Evolutionary conservation across 37 sponge, comb jelly and placozoan genomes (phyloP).

Genomic region (Aplysina aerophoba): DNA sequence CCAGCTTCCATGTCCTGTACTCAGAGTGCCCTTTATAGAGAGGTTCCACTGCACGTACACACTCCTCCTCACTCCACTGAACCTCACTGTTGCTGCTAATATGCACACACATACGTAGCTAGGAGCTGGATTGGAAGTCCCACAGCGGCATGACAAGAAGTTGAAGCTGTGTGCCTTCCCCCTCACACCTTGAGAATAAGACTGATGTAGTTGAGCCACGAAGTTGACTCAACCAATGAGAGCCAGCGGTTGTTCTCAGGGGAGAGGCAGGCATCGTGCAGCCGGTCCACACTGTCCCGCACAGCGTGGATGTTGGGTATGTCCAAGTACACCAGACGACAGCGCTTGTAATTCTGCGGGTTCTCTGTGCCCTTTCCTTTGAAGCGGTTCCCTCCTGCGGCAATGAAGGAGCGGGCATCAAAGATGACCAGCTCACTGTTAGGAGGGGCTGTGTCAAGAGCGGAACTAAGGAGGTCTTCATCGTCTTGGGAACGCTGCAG

Average conservation of each 20-base stretch:
- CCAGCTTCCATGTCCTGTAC: too few relatives aligned
- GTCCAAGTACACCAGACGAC: slow-evolving; percentile 82
- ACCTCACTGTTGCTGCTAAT: background rate
- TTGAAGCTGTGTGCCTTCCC: too few relatives aligned
- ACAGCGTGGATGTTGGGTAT: slow-evolving; percentile 99
- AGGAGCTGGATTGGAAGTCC: background rate
- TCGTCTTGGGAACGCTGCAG: slow-evolving; percentile 73
- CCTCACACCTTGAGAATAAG: slow-evolving; percentile 81
- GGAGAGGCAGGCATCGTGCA: slow-evolving; percentile 70
- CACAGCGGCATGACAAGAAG: too few relatives aligned
- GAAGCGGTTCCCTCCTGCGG: slow-evolving; percentile 93
- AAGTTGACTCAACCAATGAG: slow-evolving; percentile 87
- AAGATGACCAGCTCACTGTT: slow-evolving; percentile 74
- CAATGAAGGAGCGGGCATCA: slow-evolving; percentile 89
- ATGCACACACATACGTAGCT: background rate
- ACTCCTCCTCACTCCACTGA: too few relatives aligned
- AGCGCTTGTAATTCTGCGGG: slow-evolving; percentile 66
- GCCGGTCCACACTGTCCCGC: slow-evolving; percentile 90
- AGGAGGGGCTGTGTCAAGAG: slow-evolving; percentile 49
- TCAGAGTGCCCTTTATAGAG: too few relatives aligned
- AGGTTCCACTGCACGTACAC: too few relatives aligned
- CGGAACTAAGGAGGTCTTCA: slow-evolving; percentile 71
- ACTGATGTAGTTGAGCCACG: slow-evolving; percentile 89
- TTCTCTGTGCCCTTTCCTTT: slow-evolving; percentile 98
- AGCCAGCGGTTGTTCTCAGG: slow-evolving; percentile 77